A percentile compares a stretch with the other conserved stretches of the same genome.
Conservation (phyloP, 2,113 vertebrate species). For the Xiphophorus hellerii region DNA sequence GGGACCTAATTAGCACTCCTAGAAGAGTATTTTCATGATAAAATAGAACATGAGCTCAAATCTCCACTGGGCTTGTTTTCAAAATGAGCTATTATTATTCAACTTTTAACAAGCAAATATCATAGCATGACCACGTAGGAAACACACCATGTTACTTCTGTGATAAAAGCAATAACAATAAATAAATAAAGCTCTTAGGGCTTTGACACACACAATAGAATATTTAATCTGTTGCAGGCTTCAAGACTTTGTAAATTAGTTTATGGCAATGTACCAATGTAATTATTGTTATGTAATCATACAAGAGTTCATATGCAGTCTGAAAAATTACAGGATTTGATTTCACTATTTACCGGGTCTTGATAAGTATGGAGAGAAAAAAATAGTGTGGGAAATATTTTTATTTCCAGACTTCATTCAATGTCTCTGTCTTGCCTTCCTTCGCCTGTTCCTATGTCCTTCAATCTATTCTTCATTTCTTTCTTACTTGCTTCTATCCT, state of each 20-base stretch:
- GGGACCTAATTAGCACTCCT: conserved; percentile 46
- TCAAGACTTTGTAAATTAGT: conserved; percentile 22
- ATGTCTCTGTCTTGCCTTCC: too few relatives aligned
- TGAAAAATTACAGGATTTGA: too few relatives aligned
- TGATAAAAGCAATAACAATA: conserved; percentile 27
- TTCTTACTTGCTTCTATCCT: too few relatives aligned
- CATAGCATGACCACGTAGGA: conserved; percentile 23
- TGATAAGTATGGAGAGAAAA: too few relatives aligned
- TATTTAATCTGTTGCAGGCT: conserved; percentile 24
- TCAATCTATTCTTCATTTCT: too few relatives aligned
- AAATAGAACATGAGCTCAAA: conserved; percentile 35
- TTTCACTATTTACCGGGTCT: too few relatives aligned
- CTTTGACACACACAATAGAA: conserved; percentile 16
- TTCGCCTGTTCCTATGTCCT: too few relatives aligned
- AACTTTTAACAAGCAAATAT: conserved; percentile 48
- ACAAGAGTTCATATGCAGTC: too few relatives aligned
- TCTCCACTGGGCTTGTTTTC: conserved; percentile 19
- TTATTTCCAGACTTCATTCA: too few relatives aligned
- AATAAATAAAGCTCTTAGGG: conserved; percentile 29
- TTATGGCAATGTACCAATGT: conserved; percentile 1
- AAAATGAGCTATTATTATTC: conserved; percentile 51
- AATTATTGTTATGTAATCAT: too few relatives aligned
- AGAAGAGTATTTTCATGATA: conserved; percentile 47
- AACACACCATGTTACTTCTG: conserved; percentile 30
- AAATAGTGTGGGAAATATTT: too few relatives aligned